These are phyloP conservation scores for Anaspis maculata DNA, from an alignment of 2,888 invertebrate species.

Conservation along the genomic window DNA sequence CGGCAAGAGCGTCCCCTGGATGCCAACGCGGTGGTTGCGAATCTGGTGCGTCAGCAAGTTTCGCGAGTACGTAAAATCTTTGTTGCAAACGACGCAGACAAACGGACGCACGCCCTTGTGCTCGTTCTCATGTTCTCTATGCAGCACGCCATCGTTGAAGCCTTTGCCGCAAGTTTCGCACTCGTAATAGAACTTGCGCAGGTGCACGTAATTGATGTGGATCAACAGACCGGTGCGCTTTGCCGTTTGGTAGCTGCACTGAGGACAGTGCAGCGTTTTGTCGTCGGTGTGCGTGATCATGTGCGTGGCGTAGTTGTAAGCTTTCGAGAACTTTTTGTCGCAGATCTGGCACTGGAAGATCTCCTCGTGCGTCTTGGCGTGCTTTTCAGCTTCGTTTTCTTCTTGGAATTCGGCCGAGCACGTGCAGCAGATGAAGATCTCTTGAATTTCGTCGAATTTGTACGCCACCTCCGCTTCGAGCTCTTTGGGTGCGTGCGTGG, in stretches of 20 bases:
- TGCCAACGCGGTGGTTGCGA: slow-evolving; percentile 33
- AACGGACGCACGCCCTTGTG: slow-evolving; percentile 40
- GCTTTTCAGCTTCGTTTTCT: slow-evolving; percentile 27
- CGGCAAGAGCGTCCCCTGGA: slow-evolving; percentile 40
- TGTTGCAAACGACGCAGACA: slow-evolving; percentile 41
- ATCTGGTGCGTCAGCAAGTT: slow-evolving; percentile 31
- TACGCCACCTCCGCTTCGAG: slow-evolving; percentile 24
- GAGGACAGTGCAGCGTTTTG: slow-evolving; percentile 29
- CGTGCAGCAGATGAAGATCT: slow-evolving; percentile 27
- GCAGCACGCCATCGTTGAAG: slow-evolving; percentile 39
- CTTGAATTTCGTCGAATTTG: slow-evolving; percentile 27
- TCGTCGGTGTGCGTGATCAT: slow-evolving; percentile 29
- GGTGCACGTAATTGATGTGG: slow-evolving; percentile 47
- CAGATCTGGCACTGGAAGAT: slow-evolving; percentile 41
- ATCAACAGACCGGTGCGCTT: slow-evolving; percentile 32
- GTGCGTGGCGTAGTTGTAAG: slow-evolving; percentile 34
- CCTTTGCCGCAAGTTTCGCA: slow-evolving; percentile 35
- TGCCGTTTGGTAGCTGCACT: slow-evolving; percentile 21
- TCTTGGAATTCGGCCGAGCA: slow-evolving; percentile 30
- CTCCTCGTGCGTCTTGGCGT: slow-evolving; percentile 25
- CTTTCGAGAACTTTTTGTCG: slow-evolving; percentile 28
- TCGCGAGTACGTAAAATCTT: slow-evolving; percentile 34
- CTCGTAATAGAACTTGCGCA: slow-evolving; percentile 44
- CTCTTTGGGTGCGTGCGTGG: slow-evolving; percentile 32
- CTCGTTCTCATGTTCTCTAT: slow-evolving; percentile 39